Evolutionary conservation across 2,888 invertebrate species (phyloP), one percentile per base, ranked within the genome.

Genomic region (Campoplex nolae): DNA sequence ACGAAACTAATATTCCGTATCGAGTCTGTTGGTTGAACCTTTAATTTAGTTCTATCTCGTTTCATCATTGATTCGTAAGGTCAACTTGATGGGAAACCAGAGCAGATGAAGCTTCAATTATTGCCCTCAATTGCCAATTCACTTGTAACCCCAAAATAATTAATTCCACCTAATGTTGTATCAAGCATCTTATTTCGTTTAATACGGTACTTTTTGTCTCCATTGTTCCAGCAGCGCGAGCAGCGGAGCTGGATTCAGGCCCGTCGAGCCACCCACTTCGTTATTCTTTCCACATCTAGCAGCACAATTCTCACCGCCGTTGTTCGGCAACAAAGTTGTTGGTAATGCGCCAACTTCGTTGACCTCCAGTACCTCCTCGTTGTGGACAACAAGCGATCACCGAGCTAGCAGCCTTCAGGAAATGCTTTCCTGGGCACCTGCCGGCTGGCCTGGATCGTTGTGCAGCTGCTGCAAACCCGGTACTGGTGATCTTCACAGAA

Each of bases 261-360:
- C 94, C 32, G 92, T 94, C 48, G 94, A 94, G 80, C 91, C 93
- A 76, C 95, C 96, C 84, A 97, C 97, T 83, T 97, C 98, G 18
- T 95, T 98, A 85, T 98, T 98, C 95, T 96, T 98, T 93, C 97
- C 98, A 18, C 98, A 98, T 94, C 95, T 98, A 92, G 96, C 97
- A 76, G 96, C 97, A 91, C 96, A 97, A 95, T 96, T 98, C 95
- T 96, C 97, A 78, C 98, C 98, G 90, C 98, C 98, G 9, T 96
- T 98, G 90, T 98, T 98, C 90, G 92, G 89, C 65, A 92, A 92
- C 82, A 94, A 94, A 80, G 96, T 97, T 88, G 88, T 94, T 28
- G 91, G 93, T 93, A 90, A 94, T 92, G 88, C 94, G 90, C 90
- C 94, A 56, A 93, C 94, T 54, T 94, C 93, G 8, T 87, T 93